Base-by-base conservation (phyloP, 2,797 vertebrate genomes). In the Ceyx erithaca region DNA sequence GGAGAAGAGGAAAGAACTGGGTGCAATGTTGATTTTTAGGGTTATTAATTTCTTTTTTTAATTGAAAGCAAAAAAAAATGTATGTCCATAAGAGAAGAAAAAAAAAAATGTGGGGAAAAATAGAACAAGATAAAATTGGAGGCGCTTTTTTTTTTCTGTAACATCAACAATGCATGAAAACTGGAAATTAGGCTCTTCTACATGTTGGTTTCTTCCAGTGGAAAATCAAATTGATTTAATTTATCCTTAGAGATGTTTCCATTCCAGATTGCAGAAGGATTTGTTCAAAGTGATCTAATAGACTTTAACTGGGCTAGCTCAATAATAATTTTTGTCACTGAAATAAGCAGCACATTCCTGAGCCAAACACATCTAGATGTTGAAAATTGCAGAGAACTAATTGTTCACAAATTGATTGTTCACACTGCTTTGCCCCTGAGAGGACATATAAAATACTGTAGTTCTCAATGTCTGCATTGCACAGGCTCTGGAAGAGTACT, bases 361-460 rank as follows among this genome's bases (percentile, higher is more conserved):
- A 90, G 37, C 12, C 37, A 69, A 31, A 76, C 17, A 10, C 25
- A 69, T 52, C 12, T 69, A 69, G 52, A n/a, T 62, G 17, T 49
- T 86, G 58, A 84, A 92, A 83, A 79, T 62, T 80, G 52, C 20
- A 85, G 45, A 62, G 85, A 85, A 85, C 57, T 86, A 87, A 41
- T 67, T 67, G 14, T 58, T 86, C 57, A 57, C 12, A 55, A 79
- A 88, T 62, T 62, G 30, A 33, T 55, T 59, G 52, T 75, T 83
- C 28, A 76, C 48, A 45, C 17, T 45, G 1, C 46, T 48, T 90
- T 69, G 9, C 48, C 41, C 33, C 73, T 51, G 63, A 84, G 9
- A 72, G 12, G 16, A 63, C 31, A 80, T 28, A 58, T 0, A 7
- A 64, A 80, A 31, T 1, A 49, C 58, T 71, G 87, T 46, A 30